A percentile compares a stretch with the other conserved stretches of the same genome.
Conservation (phyloP, 2,113 vertebrate genomes). For the Boleophthalmus pectinirostris region DNA sequence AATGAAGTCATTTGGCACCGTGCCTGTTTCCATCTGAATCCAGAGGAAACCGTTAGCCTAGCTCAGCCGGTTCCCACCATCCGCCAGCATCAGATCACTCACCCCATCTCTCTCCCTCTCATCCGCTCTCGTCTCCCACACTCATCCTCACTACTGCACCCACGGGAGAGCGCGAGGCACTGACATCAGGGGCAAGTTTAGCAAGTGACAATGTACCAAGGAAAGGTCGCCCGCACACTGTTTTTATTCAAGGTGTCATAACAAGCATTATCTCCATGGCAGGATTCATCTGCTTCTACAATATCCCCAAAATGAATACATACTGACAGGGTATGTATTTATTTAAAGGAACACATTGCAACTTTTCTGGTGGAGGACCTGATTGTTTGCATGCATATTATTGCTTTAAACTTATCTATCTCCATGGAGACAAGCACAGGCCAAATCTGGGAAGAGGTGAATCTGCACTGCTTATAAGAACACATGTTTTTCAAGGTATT, state of each 20-base stretch:
- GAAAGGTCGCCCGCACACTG: constrained; percentile 35
- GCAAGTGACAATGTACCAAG: constrained; percentile 47
- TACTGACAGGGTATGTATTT: neutral
- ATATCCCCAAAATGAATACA: neutral
- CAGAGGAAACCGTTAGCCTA: constrained; percentile 64
- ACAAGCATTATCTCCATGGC: neutral
- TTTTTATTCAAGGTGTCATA: constrained; percentile 14
- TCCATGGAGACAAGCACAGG: no score
- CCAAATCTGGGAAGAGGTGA: no score
- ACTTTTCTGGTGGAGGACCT: no score
- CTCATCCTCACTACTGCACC: constrained; percentile 28
- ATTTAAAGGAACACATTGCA: neutral
- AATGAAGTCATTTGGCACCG: constrained; percentile 82
- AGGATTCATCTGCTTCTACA: neutral
- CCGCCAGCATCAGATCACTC: constrained; percentile 57
- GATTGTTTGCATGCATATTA: no score
- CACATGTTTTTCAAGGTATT: no score
- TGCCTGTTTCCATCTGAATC: constrained; percentile 80
- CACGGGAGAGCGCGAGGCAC: constrained; percentile 19
- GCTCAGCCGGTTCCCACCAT: constrained; percentile 60
- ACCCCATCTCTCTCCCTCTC: constrained; percentile 1
- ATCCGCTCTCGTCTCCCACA: constrained; percentile 2
- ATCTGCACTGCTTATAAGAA: no score
- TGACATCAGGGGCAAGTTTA: constrained; percentile 54
- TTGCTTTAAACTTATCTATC: no score